phyloP scores from a whole-genome alignment of 2,113 vertebrate genomes.

The Haemorhous mexicanus region DNA sequence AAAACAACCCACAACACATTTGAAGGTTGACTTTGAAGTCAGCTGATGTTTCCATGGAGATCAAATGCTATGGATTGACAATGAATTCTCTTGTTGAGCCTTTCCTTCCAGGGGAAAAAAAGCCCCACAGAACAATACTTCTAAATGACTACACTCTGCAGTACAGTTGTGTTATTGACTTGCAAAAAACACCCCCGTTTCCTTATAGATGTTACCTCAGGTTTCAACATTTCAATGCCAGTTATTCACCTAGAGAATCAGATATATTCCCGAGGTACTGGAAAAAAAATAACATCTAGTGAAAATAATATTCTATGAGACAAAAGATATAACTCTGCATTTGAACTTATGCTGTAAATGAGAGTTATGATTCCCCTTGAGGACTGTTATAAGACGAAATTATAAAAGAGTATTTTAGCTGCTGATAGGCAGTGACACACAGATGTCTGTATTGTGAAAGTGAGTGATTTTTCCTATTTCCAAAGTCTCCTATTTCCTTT shows the following conservation, averaged over 20 bases:
- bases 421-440: background rate
- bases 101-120: background rate
- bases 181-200: background rate
- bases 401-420: background rate
- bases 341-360: background rate
- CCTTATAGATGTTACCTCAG: background rate
- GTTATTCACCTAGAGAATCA: background rate
- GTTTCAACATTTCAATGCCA: background rate
- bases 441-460: background rate
- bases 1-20: background rate
- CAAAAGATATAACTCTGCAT: background rate
- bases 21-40: constrained; percentile 59
- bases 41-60: constrained; percentile 60
- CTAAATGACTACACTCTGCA: background rate
- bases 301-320: background rate
- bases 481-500: background rate
- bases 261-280: background rate
- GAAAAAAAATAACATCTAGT: background rate
- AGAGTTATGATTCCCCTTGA: background rate
- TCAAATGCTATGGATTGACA: constrained; percentile 20
- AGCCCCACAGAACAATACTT: background rate
- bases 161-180: background rate
- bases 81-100: background rate
- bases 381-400: background rate
- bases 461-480: background rate